Conservation (phyloP, 2,113 vertebrate genomes). For the Eulacestoma nigropectus region DNA sequence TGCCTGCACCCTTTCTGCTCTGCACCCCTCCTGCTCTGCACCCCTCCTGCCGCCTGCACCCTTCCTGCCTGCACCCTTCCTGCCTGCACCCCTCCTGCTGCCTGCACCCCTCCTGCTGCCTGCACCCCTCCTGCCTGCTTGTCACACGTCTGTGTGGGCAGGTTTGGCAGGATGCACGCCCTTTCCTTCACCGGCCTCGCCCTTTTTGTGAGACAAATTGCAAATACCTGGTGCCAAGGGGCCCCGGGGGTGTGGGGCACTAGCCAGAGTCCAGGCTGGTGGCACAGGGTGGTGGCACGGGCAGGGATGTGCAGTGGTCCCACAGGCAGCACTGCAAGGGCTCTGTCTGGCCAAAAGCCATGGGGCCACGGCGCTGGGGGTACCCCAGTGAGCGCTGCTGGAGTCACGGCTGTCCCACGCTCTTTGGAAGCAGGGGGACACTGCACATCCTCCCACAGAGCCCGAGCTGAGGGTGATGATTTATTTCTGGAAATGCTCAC, state of each 20-base stretch:
- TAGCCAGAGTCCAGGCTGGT: not conserved
- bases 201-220: not conserved
- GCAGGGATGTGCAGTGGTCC: not conserved
- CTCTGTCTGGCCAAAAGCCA: not conserved
- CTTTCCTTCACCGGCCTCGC: not conserved
- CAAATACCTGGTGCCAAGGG: not conserved
- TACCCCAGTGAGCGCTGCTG: not conserved
- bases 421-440: not conserved
- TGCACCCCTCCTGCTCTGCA: not conserved
- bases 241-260: fast-evolving
- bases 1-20: not conserved
- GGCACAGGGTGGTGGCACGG: fast-evolving
- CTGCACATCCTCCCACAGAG: not conserved
- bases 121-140: not conserved
- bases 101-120: no score
- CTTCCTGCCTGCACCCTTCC: no score
- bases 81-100: no score
- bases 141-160: not conserved
- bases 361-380: fast-evolving
- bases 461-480: not conserved
- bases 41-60: no score
- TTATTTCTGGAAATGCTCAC: not conserved
- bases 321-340: fast-evolving
- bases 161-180: not conserved
- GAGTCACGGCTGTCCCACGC: fast-evolving